Evolutionary conservation across 2,888 invertebrate species (phyloP).

Genomic region (Electrophaes corylata): DNA sequence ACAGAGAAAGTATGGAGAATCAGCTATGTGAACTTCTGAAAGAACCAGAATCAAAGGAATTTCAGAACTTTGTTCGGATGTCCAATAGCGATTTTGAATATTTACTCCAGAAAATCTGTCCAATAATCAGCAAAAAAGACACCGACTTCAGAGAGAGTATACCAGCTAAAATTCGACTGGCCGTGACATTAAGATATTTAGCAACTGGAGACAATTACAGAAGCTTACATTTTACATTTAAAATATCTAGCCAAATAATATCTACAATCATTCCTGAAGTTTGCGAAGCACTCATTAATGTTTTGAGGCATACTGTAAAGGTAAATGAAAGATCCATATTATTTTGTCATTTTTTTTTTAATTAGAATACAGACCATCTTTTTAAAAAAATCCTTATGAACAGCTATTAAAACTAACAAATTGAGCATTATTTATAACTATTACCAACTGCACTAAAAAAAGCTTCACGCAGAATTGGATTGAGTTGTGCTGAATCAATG

Average conservation of each 20-base stretch:
- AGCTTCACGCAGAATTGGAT: constrained; percentile 24
- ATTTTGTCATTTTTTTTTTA: constrained; percentile 5
- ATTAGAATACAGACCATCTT: constrained; percentile 7
- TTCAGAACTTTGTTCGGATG: constrained; percentile 19
- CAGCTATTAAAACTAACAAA: constrained; percentile 14
- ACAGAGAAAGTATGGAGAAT: constrained; percentile 11
- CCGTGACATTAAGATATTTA: constrained; percentile 15
- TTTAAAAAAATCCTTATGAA: constrained; percentile 3
- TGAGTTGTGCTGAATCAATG: constrained; percentile 26
- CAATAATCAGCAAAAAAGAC: constrained; percentile 4
- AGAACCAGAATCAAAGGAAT: constrained; percentile 10
- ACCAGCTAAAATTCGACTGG: constrained; percentile 16
- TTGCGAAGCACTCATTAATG: constrained; percentile 16
- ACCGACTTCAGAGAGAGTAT: constrained; percentile 17
- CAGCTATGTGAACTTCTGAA: constrained; percentile 11
- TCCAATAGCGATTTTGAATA: constrained; percentile 16
- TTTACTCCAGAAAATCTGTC: constrained; percentile 5
- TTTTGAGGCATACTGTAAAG: constrained; percentile 20
- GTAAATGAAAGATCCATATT: constrained; percentile 7
- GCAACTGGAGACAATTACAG: constrained; percentile 11
- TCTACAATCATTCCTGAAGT: constrained; percentile 18
- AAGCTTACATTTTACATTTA: constrained; percentile 11
- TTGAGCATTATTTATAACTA: constrained; percentile 13
- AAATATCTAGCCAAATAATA: constrained; percentile 16
- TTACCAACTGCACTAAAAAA: constrained; percentile 23